These are phyloP conservation scores for Dendroctonus ponderosae DNA, from an alignment of 1,140 invertebrate species.

Conservation along the genomic window DNA sequence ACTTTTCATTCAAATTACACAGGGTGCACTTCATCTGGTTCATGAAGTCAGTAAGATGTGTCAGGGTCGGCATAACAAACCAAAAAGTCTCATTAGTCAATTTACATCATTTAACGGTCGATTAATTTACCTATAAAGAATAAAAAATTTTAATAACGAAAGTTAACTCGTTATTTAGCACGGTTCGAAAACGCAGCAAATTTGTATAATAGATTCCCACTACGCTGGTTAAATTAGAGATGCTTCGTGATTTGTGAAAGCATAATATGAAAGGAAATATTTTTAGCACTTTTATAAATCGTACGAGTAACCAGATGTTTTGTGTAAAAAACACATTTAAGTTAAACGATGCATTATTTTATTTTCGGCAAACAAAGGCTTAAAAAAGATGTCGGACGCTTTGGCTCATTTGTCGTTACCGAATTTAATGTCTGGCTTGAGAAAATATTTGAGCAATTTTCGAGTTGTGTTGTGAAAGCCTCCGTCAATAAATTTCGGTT, in stretches of 20 bases:
- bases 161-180: no score
- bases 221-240: background rate
- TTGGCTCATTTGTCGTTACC: constrained; percentile 25
- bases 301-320: constrained; percentile 21
- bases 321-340: constrained; percentile 19
- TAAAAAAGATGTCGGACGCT: constrained; percentile 23
- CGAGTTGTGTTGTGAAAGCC: constrained; percentile 29
- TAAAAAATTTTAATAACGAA: no score
- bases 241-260: constrained; percentile 2
- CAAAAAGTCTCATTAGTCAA: no score
- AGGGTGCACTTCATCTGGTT: no score
- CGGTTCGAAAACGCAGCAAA: no score
- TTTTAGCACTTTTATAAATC: constrained; percentile 12
- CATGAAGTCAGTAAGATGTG: no score
- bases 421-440: constrained; percentile 25
- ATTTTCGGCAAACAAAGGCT: constrained; percentile 22
- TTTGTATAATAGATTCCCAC: background rate
- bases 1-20: no score
- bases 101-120: no score
- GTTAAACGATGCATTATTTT: constrained; percentile 22
- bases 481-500: constrained; percentile 28
- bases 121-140: no score
- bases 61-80: no score
- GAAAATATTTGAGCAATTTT: constrained; percentile 33
- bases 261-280: constrained; percentile 5